Evolutionary conservation across 2,888 invertebrate genomes (phyloP).

Genomic region (Tryphoninae sp.): DNA sequence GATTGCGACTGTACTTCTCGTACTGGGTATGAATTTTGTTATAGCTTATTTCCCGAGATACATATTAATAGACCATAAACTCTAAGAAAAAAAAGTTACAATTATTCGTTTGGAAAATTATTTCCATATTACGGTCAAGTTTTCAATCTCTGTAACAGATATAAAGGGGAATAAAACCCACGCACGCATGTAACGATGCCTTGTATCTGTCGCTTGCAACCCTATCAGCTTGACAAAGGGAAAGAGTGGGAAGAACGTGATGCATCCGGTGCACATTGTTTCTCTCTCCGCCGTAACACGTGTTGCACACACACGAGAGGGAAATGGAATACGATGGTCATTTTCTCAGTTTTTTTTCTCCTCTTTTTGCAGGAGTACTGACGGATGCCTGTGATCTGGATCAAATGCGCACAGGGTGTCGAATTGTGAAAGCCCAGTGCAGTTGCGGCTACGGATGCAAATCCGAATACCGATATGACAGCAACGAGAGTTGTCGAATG

Average conservation of each 20-base stretch:
- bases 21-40: slow-evolving; percentile 68
- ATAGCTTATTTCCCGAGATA: not conserved
- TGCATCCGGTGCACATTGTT: slow-evolving; percentile 69
- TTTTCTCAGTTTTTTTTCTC: slow-evolving; percentile 2
- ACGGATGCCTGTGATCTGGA: slow-evolving; percentile 83
- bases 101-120: too few species aligned
- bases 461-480: slow-evolving; percentile 85
- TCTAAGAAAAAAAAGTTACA: not conserved
- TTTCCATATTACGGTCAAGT: too few species aligned
- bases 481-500: slow-evolving; percentile 84
- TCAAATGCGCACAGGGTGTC: slow-evolving; percentile 85
- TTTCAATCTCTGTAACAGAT: not conserved
- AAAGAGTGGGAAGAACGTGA: slow-evolving; percentile 69
- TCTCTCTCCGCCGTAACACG: slow-evolving; percentile 47
- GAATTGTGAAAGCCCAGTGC: slow-evolving; percentile 85
- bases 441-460: slow-evolving; percentile 87
- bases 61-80: not conserved
- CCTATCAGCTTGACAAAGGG: slow-evolving; percentile 50
- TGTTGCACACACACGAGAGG: slow-evolving; percentile 47
- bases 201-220: slow-evolving; percentile 40
- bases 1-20: slow-evolving; percentile 65
- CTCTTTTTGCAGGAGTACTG: slow-evolving; percentile 63
- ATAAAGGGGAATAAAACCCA: slow-evolving; percentile 41
- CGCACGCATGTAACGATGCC: slow-evolving; percentile 16
- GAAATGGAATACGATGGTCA: slow-evolving; percentile 18